Conservation (phyloP, 2,888 invertebrate genomes). For the Diaperis boleti region DNA sequence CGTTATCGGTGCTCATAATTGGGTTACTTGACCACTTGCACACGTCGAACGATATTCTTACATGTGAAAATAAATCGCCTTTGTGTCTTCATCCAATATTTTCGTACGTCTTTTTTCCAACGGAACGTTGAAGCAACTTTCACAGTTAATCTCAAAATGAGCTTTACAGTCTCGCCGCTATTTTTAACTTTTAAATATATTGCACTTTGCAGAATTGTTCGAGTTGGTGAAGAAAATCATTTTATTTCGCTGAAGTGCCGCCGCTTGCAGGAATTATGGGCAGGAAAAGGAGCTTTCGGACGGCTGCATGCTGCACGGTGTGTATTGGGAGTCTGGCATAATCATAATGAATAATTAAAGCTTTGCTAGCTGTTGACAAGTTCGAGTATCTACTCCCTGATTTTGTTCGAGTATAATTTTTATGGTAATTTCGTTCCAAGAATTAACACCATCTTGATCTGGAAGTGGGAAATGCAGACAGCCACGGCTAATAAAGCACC, state of each 20-base stretch:
- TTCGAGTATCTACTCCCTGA: too few species aligned
- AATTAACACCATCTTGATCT: constrained; percentile 8
- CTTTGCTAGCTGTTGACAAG: too few species aligned
- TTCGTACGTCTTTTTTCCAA: not conserved
- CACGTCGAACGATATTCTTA: constrained; percentile 7
- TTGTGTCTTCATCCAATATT: constrained; percentile 20
- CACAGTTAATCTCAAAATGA: constrained; percentile 22
- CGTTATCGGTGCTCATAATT: constrained; percentile 32
- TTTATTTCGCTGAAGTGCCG: constrained; percentile 21
- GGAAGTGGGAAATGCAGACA: constrained; percentile 18
- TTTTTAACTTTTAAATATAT: constrained; percentile 36
- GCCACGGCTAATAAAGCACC: constrained; percentile 23
- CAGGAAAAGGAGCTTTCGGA: too few species aligned
- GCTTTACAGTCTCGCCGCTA: constrained; percentile 30
- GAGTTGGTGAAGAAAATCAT: constrained; percentile 32
- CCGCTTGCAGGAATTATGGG: not conserved
- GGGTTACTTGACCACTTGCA: constrained; percentile 37
- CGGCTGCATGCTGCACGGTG: too few species aligned
- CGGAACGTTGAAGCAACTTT: constrained; percentile 21
- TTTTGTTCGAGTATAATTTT: too few species aligned
- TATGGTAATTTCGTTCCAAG: not conserved
- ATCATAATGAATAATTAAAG: too few species aligned
- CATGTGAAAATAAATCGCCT: constrained; percentile 9
- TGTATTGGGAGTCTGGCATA: too few species aligned
- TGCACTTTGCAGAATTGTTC: constrained; percentile 28